Evolutionary conservation across 2,113 vertebrate species (phyloP).

Genomic region (Vidua macroura): DNA sequence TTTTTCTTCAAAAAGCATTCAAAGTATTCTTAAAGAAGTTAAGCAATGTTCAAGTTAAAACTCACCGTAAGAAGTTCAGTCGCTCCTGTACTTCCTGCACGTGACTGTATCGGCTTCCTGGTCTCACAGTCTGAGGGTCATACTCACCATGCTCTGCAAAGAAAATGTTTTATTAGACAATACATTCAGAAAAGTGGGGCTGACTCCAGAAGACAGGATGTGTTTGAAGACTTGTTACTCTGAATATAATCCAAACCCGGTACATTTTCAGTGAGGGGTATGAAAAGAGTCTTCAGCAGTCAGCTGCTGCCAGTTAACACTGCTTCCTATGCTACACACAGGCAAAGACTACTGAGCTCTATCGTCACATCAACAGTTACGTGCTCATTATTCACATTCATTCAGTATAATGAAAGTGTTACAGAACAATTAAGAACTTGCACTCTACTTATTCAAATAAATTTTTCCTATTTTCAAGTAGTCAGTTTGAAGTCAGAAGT

Average conservation of each 20-base stretch:
- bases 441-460: not conserved
- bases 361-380: not conserved
- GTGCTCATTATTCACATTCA: not conserved
- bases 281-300: not conserved
- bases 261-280: not conserved
- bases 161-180: conserved; percentile 20
- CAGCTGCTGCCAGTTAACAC: not conserved
- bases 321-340: not conserved
- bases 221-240: not conserved
- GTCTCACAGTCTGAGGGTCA: conserved; percentile 96
- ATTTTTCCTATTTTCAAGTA: not conserved
- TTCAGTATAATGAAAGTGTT: not conserved
- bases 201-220: not conserved
- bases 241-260: not conserved
- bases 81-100: conserved; percentile 98
- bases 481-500: not conserved
- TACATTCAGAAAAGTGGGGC: not conserved
- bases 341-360: not conserved
- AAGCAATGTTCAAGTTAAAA: not conserved
- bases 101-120: conserved; percentile 97
- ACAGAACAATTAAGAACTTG: not conserved
- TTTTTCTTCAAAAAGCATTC: not conserved
- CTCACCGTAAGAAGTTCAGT: conserved; percentile 95
- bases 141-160: conserved; percentile 92
- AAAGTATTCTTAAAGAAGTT: not conserved